Base-by-base conservation (phyloP, 2,888 invertebrate genomes). In the Volucella inflata region DNA sequence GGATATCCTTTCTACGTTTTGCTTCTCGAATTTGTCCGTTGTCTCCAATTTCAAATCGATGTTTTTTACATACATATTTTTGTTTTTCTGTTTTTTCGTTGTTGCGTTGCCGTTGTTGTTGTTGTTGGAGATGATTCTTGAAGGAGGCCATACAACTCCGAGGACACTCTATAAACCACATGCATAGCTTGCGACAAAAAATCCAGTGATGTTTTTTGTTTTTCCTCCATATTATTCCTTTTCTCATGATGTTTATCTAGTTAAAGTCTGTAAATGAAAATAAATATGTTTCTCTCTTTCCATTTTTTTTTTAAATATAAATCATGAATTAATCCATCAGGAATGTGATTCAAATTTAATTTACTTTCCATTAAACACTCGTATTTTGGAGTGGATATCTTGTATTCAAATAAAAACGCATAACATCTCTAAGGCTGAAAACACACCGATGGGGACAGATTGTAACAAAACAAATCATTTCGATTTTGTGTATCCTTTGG, bases 31-130 rank as follows among this genome's bases (percentile, higher is more conserved):
- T 30, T 57, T 70, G 67, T 67, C 53, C 57, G 55, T 9, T 57
- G 68, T 57, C 46, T 70, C 57, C 46, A 48, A 57, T 70, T 70
- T 70, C 68, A 57, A 14, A 44, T 46, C n/a, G 21, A n/a, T 44
- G 11, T 44, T 44, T 44, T 44, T n/a, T n/a, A n/a, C n/a, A n/a
- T n/a, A n/a, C n/a, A n/a, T n/a, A 4, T 44, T 44, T 44, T 44
- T 42, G 14, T 30, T 55, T 42, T 12, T 64, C 1, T 2, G 10
- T 38, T 12, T 16, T n/a, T 40, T 46, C 17, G 51, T 21, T 44
- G 51, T 16, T 42, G 17, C 17, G 14, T 10, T 50, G 12, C 14
- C 6, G 2, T 59, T 10, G 8, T 59, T 10, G 8, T 30, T 6
- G 6, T 12, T 40, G 57, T 21, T 51, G 51, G 65, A 40, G 65